These are phyloP conservation scores for Pristionchus entomophagus DNA, from an alignment of 2,888 invertebrate genomes.

Conservation along the genomic window DNA sequence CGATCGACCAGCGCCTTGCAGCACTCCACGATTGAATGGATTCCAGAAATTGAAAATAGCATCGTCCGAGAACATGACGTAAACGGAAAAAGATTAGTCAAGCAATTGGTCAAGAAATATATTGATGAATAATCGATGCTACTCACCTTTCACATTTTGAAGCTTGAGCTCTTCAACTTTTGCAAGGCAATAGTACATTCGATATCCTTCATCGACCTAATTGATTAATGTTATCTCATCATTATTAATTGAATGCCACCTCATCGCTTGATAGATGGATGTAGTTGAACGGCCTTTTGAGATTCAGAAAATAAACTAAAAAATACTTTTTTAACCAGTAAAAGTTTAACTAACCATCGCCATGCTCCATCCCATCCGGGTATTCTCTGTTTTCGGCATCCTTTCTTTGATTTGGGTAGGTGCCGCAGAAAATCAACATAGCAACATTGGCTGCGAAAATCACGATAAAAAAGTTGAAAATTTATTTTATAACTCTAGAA, in stretches of 20 bases:
- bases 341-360: background rate
- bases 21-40: background rate
- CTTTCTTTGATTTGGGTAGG: background rate
- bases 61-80: conserved; percentile 40
- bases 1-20: background rate
- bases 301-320: background rate
- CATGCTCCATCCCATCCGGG: background rate
- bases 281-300: conserved; percentile 21
- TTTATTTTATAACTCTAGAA: no score
- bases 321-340: background rate
- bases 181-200: background rate
- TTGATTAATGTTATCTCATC: no score
- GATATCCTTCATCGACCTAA: background rate
- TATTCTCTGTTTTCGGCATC: background rate
- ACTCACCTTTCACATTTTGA: conserved; percentile 12
- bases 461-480: no score
- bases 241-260: background rate
- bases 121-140: no score
- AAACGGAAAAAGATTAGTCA: no score
- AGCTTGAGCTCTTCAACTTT: conserved; percentile 22
- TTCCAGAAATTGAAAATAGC: conserved; percentile 3
- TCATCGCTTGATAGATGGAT: conserved; percentile 14
- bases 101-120: no score
- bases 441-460: conserved; percentile 14
- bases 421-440: background rate